Evolutionary conservation across 2,113 vertebrate genomes (phyloP).

Genomic region (Zonotrichia leucophrys): DNA sequence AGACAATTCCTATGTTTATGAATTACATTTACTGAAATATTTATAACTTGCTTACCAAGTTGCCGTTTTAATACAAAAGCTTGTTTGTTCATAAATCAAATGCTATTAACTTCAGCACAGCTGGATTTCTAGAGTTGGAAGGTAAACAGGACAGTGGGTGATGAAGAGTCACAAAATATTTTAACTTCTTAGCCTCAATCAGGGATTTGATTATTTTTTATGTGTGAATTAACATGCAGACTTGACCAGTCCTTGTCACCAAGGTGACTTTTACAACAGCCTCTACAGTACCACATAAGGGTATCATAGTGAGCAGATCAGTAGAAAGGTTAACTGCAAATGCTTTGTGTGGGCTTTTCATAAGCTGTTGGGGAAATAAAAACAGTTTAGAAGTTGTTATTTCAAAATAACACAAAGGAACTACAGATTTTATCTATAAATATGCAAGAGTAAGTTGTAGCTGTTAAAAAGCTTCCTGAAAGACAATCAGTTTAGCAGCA

Average conservation of each 20-base stretch:
- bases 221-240: neutral
- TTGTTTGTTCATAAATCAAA: neutral
- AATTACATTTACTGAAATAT: neutral
- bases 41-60: neutral
- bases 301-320: neutral
- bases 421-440: neutral
- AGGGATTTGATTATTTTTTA: neutral
- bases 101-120: neutral
- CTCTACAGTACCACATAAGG: neutral
- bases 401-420: neutral
- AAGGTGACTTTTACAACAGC: neutral
- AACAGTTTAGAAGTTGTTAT: neutral
- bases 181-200: neutral
- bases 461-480: neutral
- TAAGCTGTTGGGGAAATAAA: neutral
- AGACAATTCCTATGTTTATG: neutral
- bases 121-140: neutral
- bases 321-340: neutral
- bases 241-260: neutral
- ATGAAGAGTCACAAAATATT: neutral
- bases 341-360: neutral
- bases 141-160: neutral
- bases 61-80: slow-evolving; percentile 7
- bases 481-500: neutral
- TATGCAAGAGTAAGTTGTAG: neutral